Conservation (phyloP, 2,113 vertebrate genomes). For the Mesocricetus auratus region DNA sequence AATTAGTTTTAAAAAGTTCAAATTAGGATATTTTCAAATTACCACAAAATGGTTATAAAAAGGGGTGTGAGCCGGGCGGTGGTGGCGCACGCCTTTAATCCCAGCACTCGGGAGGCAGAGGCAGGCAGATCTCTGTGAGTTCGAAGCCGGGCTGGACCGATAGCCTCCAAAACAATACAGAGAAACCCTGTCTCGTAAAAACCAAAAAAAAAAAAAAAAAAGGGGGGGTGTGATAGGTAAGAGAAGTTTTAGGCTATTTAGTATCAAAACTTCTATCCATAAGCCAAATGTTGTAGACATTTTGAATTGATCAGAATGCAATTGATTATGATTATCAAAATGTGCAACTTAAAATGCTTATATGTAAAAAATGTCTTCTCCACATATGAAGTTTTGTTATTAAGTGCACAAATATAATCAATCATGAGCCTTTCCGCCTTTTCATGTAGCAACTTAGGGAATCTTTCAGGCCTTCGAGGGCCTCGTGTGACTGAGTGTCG, state of each 20-base stretch:
- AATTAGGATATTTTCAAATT: constrained; percentile 28
- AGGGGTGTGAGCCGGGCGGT: too few relatives aligned
- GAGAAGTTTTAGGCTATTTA: background rate
- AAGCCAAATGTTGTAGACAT: background rate
- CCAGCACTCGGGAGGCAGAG: too few relatives aligned
- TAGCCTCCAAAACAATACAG: too few relatives aligned
- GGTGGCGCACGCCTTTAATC: too few relatives aligned
- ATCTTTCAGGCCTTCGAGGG: background rate
- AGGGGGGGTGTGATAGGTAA: background rate
- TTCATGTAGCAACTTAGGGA: background rate
- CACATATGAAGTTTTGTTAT: background rate
- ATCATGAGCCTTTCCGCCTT: background rate
- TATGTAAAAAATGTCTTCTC: background rate
- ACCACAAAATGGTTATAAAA: background rate
- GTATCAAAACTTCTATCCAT: background rate
- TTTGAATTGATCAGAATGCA: background rate
- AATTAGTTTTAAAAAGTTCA: too few relatives aligned
- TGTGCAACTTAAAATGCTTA: background rate
- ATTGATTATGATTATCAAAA: background rate
- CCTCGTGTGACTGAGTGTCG: background rate
- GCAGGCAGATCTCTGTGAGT: too few relatives aligned
- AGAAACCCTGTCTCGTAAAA: too few relatives aligned
- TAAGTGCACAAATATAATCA: background rate
- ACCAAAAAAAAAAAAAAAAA: constrained; percentile 3
- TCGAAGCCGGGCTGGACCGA: too few relatives aligned